phyloP scores from a whole-genome alignment of 2,888 invertebrate genomes.

The Drosophila stalkeri region DNA sequence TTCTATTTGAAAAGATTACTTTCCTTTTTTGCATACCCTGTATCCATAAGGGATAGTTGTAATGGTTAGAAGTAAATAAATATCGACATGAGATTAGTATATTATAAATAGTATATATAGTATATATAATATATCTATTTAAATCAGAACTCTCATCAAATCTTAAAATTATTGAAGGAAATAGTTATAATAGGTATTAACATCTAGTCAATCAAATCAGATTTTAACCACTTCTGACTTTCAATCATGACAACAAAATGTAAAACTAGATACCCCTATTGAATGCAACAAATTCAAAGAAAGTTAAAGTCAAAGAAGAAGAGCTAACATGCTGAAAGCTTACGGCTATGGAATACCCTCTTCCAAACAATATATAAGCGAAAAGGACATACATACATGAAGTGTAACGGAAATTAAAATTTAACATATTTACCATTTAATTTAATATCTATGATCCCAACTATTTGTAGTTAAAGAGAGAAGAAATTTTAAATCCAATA shows the following conservation, averaged over 20 bases:
- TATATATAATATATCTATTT: neutral
- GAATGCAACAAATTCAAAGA: conserved; percentile 15
- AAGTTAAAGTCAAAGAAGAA: neutral
- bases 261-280: neutral
- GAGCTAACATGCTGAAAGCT: neutral
- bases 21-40: conserved; percentile 4
- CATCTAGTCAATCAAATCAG: neutral
- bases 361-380: neutral
- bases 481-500: neutral
- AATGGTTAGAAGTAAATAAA: neutral
- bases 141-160: neutral
- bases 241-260: conserved; percentile 15
- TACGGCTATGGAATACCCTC: neutral
- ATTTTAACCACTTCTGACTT: neutral
- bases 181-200: neutral
- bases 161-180: neutral
- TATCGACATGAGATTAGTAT: neutral
- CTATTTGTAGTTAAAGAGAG: neutral
- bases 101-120: no score
- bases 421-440: no score
- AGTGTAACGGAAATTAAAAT: no score
- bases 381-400: no score
- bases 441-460: neutral
- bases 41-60: neutral
- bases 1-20: conserved; percentile 16